Base-by-base conservation (phyloP, 1,140 invertebrate species). In the Magallana gigas region DNA sequence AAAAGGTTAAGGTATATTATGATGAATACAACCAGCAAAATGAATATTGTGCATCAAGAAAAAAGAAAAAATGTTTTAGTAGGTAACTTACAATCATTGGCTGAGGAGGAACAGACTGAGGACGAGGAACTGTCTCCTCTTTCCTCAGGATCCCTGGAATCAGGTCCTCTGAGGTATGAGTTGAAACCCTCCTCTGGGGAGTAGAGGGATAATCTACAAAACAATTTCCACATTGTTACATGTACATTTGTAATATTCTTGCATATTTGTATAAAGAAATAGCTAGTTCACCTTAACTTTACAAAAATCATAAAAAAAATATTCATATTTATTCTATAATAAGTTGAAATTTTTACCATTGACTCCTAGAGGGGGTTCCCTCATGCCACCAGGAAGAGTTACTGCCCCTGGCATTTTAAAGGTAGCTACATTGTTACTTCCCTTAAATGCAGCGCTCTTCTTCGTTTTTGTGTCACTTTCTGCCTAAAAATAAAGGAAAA, bases 131-230 rank as follows among this genome's bases (percentile, higher is more conserved):
- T 18, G 57, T 29, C 18, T 88, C 87, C 18, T 88, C 87, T 64
- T 88, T 88, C 14, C 48, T 80, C 84, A 87, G 76, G 62, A 86
- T 83, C 59, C 88, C 88, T 76, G 88, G 88, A 14, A 89, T 60
- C 3, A 89, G 60, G 62, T 89, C 88, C 58, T 89, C 88, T 56
- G 88, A 86, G 23, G 86, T 59, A 11, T 76, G 76, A n/a, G 68
- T 71, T 7, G 23, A 71, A 29, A 11, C 23, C 36, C 84, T 85
- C 57, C 84, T 82, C 18, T 85, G 76, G 11, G 84, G 56, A 57
- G 84, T 48, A 12, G n/a, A 57, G 64, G 84, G 12, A 56, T 83
- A 83, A 83, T 83, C 81, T 83, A 29, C 8, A 7, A 83, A 58
- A 8, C 36, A 48, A 48, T 48, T 48, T 48, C 36, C 36, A 2